These are phyloP conservation scores for Lithophane socia DNA, from an alignment of 2,888 invertebrate species.

Conservation along the genomic window DNA sequence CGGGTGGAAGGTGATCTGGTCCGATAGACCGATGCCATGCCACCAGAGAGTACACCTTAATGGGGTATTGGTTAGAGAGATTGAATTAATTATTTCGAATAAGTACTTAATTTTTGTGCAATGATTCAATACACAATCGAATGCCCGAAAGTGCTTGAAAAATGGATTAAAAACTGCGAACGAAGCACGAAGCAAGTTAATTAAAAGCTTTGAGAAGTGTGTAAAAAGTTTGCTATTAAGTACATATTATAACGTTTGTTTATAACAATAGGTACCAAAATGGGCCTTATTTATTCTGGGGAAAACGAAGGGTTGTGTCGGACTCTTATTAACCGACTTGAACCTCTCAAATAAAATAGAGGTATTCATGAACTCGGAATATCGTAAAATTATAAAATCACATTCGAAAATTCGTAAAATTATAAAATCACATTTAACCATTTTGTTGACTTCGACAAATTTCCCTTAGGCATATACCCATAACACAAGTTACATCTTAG, in stretches of 20 bases:
- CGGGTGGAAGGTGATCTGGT: conserved; percentile 89
- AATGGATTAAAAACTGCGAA: neutral
- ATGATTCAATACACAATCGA: neutral
- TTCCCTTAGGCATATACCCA: neutral
- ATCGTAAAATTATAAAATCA: neutral
- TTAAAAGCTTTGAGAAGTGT: neutral
- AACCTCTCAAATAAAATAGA: neutral
- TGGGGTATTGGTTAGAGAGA: conserved; percentile 43
- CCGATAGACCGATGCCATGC: conserved; percentile 88
- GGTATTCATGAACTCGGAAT: neutral
- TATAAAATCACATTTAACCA: neutral
- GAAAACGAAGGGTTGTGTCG: neutral
- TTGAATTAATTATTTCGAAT: neutral
- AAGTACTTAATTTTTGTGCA: neutral
- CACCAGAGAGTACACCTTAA: conserved; percentile 74
- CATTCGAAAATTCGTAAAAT: neutral
- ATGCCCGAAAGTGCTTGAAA: neutral
- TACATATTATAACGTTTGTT: neutral
- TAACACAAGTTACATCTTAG: too few relatives aligned
- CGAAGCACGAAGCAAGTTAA: neutral
- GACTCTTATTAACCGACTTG: neutral
- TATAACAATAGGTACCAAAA: neutral
- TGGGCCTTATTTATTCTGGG: neutral
- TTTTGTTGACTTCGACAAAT: neutral
- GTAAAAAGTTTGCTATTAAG: neutral